These are phyloP conservation scores for Chlorodrepanis virens DNA, from an alignment of 2,113 vertebrate species.

Conservation along the genomic window DNA sequence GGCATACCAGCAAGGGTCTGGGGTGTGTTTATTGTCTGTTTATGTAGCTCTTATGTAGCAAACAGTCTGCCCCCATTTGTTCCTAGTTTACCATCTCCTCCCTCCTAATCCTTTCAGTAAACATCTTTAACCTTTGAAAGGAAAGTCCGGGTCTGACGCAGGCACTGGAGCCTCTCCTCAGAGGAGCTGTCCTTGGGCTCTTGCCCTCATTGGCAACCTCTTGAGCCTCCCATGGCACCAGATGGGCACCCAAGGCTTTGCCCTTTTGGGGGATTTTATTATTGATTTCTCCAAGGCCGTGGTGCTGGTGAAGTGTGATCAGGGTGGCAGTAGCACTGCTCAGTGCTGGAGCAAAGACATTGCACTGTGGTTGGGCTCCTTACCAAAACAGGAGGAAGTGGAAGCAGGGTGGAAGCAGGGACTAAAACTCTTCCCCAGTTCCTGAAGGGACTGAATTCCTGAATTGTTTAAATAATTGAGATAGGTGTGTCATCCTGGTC, in stretches of 20 bases:
- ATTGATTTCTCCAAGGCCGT: fast-evolving
- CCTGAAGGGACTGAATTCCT: neutral
- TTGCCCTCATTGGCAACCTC: neutral
- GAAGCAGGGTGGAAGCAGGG: neutral
- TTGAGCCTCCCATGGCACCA: fast-evolving
- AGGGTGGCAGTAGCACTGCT: neutral
- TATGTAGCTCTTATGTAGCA: neutral
- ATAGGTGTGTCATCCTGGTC: neutral
- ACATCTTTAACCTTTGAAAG: conserved; percentile 6
- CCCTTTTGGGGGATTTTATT: neutral
- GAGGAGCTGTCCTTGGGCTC: neutral
- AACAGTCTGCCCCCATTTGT: neutral
- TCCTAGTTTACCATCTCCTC: neutral
- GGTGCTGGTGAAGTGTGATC: neutral
- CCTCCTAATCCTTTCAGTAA: conserved; percentile 21
- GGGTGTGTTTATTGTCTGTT: neutral
- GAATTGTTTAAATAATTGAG: neutral
- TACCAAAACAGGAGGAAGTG: neutral
- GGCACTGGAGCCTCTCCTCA: neutral
- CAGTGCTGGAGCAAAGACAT: neutral
- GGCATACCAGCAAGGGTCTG: neutral
- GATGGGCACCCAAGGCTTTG: neutral
- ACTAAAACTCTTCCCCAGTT: neutral
- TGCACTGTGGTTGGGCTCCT: neutral
- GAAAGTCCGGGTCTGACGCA: neutral